These are phyloP conservation scores for Cyphomyrus discorhynchus DNA, from an alignment of 2,113 vertebrate genomes.

Conservation along the genomic window DNA sequence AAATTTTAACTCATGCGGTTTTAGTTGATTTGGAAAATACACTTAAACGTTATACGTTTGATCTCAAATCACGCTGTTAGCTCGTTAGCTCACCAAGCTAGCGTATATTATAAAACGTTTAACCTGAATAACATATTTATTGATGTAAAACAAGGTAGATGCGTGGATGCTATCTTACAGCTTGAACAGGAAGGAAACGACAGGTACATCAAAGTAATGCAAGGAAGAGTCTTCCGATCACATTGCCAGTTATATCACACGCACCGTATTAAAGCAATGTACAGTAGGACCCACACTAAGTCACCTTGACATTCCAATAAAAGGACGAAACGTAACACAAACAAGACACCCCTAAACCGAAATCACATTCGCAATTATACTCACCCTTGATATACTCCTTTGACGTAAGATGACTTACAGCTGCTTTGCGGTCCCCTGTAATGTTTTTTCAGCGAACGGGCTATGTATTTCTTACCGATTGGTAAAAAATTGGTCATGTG, in stretches of 20 bases:
- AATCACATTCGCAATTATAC: neutral
- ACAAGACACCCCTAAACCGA: neutral
- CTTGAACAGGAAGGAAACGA: neutral
- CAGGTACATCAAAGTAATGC: neutral
- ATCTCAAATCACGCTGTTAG: neutral
- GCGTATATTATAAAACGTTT: neutral
- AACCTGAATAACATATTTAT: neutral
- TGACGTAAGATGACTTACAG: neutral
- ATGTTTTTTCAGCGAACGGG: neutral
- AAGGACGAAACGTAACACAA: neutral
- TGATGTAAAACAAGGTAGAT: neutral
- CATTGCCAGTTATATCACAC: neutral
- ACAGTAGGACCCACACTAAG: neutral
- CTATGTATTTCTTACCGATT: constrained; percentile 17
- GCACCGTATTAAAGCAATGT: neutral
- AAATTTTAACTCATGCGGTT: neutral
- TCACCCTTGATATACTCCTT: neutral
- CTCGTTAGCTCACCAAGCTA: neutral
- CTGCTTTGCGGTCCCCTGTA: neutral
- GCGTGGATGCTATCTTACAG: neutral
- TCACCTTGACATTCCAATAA: neutral
- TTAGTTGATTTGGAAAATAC: neutral
- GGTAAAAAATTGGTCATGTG: neutral
- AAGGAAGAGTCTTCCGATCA: neutral
- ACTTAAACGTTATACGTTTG: neutral